These are phyloP conservation scores for Mesoligia furuncula DNA, from an alignment of 2,888 invertebrate species.

Conservation along the genomic window DNA sequence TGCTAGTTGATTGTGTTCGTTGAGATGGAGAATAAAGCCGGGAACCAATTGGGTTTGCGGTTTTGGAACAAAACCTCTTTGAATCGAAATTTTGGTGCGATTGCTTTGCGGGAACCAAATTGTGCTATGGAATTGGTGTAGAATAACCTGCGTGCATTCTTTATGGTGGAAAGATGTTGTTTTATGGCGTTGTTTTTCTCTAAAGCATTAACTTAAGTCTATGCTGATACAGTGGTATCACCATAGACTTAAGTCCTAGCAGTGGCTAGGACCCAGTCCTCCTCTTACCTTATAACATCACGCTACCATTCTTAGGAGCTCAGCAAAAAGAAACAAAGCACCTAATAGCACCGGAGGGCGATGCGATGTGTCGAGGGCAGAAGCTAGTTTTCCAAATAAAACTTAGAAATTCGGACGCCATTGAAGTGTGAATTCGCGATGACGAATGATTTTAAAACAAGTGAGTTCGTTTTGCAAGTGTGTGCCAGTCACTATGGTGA, in stretches of 20 bases:
- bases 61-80: constrained; percentile 34
- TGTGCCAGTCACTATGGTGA: not conserved
- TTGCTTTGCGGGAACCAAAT: constrained; percentile 20
- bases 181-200: too few species aligned
- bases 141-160: not conserved
- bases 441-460: not conserved
- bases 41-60: constrained; percentile 36
- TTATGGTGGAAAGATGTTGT: not conserved
- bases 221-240: too few species aligned
- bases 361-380: not conserved
- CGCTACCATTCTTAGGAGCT: not conserved
- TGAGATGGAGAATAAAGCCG: constrained; percentile 47
- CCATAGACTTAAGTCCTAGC: too few species aligned
- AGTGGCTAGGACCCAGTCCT: too few species aligned
- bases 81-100: constrained; percentile 12
- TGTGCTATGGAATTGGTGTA: not conserved
- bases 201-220: not conserved
- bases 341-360: not conserved
- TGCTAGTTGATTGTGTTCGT: constrained; percentile 46
- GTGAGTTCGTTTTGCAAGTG: not conserved
- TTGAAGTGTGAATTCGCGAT: not conserved
- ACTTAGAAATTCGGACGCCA: not conserved
- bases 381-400: not conserved
- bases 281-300: not conserved
- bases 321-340: not conserved